Evolutionary conservation across 2,113 vertebrate species (phyloP).

Genomic region (Caracal caracal): DNA sequence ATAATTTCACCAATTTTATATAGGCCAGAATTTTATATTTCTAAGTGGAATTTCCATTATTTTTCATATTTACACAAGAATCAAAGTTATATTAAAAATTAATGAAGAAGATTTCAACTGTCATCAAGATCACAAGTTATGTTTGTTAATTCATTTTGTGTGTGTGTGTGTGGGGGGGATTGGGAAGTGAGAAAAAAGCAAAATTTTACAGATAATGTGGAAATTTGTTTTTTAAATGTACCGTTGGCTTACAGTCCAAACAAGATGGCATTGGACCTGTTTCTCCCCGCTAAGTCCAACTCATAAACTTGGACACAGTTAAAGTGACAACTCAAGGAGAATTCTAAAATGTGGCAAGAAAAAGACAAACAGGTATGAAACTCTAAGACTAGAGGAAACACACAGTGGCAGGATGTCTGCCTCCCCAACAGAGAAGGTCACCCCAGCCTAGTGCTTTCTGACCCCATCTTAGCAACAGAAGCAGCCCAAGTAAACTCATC

Average conservation of each 20-base stretch:
- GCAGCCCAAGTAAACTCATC: background rate
- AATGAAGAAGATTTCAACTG: background rate
- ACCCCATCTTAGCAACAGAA: background rate
- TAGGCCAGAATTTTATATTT: background rate
- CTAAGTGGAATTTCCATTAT: background rate
- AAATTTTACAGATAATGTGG: background rate
- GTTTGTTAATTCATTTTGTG: background rate
- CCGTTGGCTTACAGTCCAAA: background rate
- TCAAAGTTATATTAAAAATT: slow-evolving; percentile 59
- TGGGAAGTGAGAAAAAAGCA: background rate
- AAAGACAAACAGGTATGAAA: background rate
- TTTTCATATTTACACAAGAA: slow-evolving; percentile 57
- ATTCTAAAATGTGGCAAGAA: background rate
- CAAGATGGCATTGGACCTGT: background rate
- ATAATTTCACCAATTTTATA: slow-evolving; percentile 55
- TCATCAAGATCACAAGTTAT: background rate
- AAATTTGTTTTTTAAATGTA: background rate
- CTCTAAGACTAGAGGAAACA: background rate
- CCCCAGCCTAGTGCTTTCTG: background rate
- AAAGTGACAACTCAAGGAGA: background rate
- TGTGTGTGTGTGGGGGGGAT: background rate
- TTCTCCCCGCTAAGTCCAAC: background rate
- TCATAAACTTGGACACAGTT: background rate
- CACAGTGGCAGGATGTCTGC: background rate
- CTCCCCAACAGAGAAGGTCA: background rate